Evolutionary conservation across 2,888 invertebrate genomes (phyloP).

Genomic region (Carcina quercana): DNA sequence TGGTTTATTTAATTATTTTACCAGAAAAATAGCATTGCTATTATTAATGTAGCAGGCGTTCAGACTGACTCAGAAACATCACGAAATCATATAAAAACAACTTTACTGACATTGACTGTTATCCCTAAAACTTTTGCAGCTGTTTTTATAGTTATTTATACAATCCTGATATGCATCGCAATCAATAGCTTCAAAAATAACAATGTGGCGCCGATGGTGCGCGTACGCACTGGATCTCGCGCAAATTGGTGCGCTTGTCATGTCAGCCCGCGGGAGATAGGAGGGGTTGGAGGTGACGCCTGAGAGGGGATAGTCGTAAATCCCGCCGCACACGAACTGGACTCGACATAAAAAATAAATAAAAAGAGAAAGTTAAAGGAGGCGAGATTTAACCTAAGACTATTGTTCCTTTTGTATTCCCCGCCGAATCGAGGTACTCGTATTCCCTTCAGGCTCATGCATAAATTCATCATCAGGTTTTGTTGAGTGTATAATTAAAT

Average conservation of each 20-base stretch:
- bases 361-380: conserved; percentile 28
- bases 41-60: too few relatives aligned
- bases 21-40: too few relatives aligned
- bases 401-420: conserved; percentile 65
- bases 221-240: conserved; percentile 35
- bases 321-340: conserved; percentile 54
- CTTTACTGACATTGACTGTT: too few relatives aligned
- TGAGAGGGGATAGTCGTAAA: conserved; percentile 41
- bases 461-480: conserved; percentile 68
- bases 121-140: too few relatives aligned
- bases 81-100: too few relatives aligned
- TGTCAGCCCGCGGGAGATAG: conserved; percentile 27
- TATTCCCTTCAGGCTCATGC: conserved; percentile 60
- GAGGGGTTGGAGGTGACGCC: conserved; percentile 31
- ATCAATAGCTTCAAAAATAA: too few relatives aligned
- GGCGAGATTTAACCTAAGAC: conserved; percentile 64
- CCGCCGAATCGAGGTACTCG: conserved; percentile 35
- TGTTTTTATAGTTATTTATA: too few relatives aligned
- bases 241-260: conserved; percentile 39
- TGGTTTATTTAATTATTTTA: too few relatives aligned
- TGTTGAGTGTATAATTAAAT: conserved; percentile 61
- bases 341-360: conserved; percentile 41
- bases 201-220: conserved; percentile 14
- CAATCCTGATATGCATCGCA: too few relatives aligned
- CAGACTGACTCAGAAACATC: too few relatives aligned